Percentiles rank a stretch among this genome's conserved stretches.
phyloP scores from a whole-genome alignment of 2,113 vertebrate species.

The Geothlypis trichas region DNA sequence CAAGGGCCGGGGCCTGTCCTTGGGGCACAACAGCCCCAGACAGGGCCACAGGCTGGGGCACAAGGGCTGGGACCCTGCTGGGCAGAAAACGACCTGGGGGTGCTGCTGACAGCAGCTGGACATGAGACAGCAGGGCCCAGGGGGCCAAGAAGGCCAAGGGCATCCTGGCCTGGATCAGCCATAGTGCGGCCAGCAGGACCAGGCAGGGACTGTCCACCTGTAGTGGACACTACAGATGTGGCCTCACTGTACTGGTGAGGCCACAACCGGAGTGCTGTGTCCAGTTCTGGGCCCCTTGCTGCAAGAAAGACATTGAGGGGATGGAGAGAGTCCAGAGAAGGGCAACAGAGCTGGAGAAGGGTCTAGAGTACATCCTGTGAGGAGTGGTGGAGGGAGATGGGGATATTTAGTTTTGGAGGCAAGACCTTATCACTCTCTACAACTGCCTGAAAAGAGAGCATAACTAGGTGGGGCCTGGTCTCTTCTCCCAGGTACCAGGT shows the following conservation, averaged over 20 bases:
- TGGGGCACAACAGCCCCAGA: background rate
- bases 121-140: background rate
- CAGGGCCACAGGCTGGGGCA: background rate
- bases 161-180: too few species aligned
- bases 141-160: background rate
- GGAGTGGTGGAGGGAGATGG: background rate
- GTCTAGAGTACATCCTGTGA: background rate
- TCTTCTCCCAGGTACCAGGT: background rate
- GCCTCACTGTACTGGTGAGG: too few species aligned
- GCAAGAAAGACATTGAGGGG: background rate
- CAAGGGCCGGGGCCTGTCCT: background rate
- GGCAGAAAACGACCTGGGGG: background rate
- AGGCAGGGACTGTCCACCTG: too few species aligned
- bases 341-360: rapidly evolving
- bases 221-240: too few species aligned
- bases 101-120: background rate
- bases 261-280: rapidly evolving
- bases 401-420: background rate
- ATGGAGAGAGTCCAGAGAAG: background rate
- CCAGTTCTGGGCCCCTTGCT: background rate
- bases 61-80: background rate
- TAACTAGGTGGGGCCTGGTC: background rate
- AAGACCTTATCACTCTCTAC: too few species aligned
- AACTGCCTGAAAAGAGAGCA: background rate
- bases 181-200: background rate